Evolutionary conservation across 2,888 invertebrate genomes (phyloP), one percentile per base, ranked within the genome.

Genomic region (Trissoscelio sp.): DNA sequence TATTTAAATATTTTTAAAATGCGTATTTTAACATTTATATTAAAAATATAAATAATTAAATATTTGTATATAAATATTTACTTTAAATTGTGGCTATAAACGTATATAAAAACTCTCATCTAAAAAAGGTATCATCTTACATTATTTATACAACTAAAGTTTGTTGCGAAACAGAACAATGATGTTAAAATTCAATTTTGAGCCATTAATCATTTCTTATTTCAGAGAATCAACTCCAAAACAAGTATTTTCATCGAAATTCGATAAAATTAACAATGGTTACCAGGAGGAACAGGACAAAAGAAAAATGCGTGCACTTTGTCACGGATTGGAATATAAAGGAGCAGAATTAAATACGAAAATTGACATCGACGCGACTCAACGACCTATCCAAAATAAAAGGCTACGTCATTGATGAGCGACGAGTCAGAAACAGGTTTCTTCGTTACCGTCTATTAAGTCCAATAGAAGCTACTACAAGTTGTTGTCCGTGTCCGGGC

Each of bases 401-500:
- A 77, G 39, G 16, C 22, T n/a, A 62, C 67, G 60, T 60, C 60
- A 62, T 60, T 67, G 60, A 70, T 78, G 69, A 70, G 62, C 53
- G 34, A 34, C 62, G 14, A 62, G 60, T 70, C 46, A 55, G 69
- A 62, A 78, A 70, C 77, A 55, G 77, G 77, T 78, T 78, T 62
- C 69, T 66, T 70, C 69, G 69, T 78, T 69, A 62, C 69, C 69
- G 62, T 69, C 69, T 78, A 78, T 55, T 78, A 62, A 58, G 28
- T 53, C 46, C 34, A 28, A 62, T 55, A 55, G 51, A 60, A 64
- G 67, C 77, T 58, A 60, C 58, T 60, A 42, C 60, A 67, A 58
- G 60, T 37, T 75, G 58, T 58, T 66, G 57, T 46, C 31, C 60
- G 62, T 53, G 51, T 70, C 51, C 24, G 42, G 37, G 58, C 60